Conservation (phyloP, 1,140 invertebrate species). For the Drosophila orena region DNA sequence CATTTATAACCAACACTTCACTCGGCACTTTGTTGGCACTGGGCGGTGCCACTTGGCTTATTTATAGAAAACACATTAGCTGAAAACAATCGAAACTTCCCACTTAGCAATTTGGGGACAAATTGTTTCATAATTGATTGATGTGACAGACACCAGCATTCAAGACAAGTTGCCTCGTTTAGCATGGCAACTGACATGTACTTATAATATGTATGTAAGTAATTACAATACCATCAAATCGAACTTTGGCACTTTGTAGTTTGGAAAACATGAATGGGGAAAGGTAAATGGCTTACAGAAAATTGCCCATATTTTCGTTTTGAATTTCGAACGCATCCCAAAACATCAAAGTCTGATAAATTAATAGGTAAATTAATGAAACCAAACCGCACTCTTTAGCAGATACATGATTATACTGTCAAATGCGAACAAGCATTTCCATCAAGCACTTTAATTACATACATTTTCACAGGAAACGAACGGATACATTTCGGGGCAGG, state of each 20-base stretch:
- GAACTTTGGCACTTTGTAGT: slow-evolving; percentile 22
- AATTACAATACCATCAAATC: slow-evolving; percentile 34
- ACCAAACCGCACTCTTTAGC: background rate
- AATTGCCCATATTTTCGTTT: too few species aligned
- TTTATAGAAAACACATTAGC: slow-evolving; percentile 80
- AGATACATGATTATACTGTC: background rate
- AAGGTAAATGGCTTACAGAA: background rate
- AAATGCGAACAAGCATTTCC: background rate
- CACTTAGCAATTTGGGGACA: slow-evolving; percentile 54
- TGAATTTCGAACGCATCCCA: background rate
- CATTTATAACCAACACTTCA: background rate
- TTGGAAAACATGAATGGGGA: background rate
- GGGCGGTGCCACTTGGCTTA: slow-evolving; percentile 34
- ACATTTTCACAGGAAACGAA: background rate
- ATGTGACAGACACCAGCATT: slow-evolving; percentile 41
- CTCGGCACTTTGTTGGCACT: background rate
- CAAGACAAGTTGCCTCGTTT: slow-evolving; percentile 14
- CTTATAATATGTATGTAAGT: slow-evolving; percentile 19
- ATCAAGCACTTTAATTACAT: background rate
- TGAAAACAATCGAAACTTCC: slow-evolving; percentile 65
- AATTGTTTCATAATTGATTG: slow-evolving; percentile 83
- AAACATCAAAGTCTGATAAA: background rate
- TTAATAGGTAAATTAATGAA: background rate
- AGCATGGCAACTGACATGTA: slow-evolving; percentile 20
- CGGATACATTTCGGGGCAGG: background rate